Conservation (phyloP, 1,140 invertebrate species). For the Gryon sp. region DNA sequence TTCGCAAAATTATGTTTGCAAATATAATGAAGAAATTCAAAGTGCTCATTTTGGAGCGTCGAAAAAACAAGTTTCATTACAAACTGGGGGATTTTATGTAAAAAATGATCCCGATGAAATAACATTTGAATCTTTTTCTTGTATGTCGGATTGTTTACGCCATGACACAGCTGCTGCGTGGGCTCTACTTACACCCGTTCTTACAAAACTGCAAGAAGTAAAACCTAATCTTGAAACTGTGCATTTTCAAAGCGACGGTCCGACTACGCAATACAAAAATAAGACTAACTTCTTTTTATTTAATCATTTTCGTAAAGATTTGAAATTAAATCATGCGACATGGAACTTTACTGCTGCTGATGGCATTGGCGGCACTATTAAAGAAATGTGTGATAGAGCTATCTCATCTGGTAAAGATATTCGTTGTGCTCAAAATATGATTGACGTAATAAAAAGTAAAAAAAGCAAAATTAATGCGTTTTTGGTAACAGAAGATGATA, state of each 20-base stretch:
- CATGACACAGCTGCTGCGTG: background rate
- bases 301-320: background rate
- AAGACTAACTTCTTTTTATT: conserved; percentile 10
- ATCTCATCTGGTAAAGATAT: background rate
- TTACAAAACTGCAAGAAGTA: conserved; percentile 1
- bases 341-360: conserved; percentile 14
- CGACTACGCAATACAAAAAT: conserved; percentile 14
- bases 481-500: too few relatives aligned
- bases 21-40: conserved; percentile 6
- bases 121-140: background rate
- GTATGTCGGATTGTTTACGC: conserved; percentile 3
- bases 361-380: background rate
- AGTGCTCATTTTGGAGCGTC: conserved; percentile 7
- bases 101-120: background rate
- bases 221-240: background rate
- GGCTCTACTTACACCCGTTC: conserved; percentile 1
- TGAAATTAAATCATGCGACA: background rate
- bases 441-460: background rate
- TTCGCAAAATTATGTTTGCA: conserved; percentile 10
- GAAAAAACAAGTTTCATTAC: conserved; percentile 10
- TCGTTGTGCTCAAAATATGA: background rate
- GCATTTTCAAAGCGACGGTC: conserved; percentile 17
- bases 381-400: conserved; percentile 1
- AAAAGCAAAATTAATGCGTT: too few relatives aligned
- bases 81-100: conserved; percentile 2